Percentiles rank a stretch among this genome's conserved stretches.
These are phyloP conservation scores for Triplophysa tibetana DNA, from an alignment of 2,113 vertebrate genomes.

Conservation along the genomic window DNA sequence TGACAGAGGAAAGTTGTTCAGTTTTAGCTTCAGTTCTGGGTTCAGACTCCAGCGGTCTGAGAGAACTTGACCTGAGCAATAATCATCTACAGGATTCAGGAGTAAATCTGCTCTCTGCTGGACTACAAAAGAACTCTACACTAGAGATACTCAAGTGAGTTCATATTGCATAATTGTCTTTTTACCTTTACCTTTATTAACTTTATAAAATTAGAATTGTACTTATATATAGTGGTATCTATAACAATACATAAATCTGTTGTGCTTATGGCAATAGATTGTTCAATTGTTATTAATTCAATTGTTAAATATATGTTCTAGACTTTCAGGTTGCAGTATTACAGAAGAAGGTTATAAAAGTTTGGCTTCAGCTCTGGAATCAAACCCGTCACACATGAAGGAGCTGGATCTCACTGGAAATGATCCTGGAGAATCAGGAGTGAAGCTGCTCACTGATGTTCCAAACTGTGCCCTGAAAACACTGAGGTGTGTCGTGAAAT, in stretches of 20 bases:
- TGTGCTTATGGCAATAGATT: no score
- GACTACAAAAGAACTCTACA: neutral
- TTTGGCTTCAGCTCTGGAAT: slow-evolving; percentile 27
- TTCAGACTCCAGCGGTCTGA: neutral
- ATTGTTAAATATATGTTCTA: neutral
- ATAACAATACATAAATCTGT: no score
- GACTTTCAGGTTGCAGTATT: slow-evolving; percentile 10
- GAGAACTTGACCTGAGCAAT: neutral
- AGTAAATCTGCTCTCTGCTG: neutral
- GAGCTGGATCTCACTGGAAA: no score
- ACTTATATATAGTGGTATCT: no score
- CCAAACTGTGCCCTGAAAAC: neutral
- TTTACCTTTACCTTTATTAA: no score
- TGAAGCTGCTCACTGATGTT: neutral
- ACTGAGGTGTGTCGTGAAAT: no score
- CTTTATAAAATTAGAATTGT: no score
- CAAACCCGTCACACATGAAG: neutral
- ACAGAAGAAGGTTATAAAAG: slow-evolving; percentile 4
- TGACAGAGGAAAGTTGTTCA: neutral
- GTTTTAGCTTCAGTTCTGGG: neutral
- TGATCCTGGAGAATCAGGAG: neutral
- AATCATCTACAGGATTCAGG: neutral
- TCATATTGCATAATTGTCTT: no score
- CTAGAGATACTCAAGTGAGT: neutral
- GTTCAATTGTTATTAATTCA: no score